Percentiles rank a stretch among this genome's conserved stretches.
phyloP scores from a whole-genome alignment of 2,113 vertebrate genomes.

The Epinephelus cyanopodus region DNA sequence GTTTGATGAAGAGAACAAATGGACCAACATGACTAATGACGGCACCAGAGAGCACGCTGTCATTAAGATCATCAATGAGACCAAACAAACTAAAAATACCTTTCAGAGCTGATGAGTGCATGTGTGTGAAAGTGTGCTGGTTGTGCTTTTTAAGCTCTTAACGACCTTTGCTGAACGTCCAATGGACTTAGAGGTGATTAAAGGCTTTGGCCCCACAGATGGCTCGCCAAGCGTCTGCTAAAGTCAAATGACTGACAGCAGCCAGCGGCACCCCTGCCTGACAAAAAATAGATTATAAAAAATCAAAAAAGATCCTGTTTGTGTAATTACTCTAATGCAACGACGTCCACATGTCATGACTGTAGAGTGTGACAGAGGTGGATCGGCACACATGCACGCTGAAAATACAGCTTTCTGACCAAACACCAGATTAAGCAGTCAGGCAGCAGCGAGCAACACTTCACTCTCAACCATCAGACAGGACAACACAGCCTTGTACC shows the following conservation, averaged over 20 bases:
- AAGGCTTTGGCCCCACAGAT: conserved; percentile 70
- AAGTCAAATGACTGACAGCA: conserved; percentile 49
- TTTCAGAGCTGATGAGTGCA: neutral
- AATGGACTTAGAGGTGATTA: conserved; percentile 75
- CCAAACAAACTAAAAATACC: conserved; percentile 1
- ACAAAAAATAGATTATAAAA: neutral
- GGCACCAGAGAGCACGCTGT: neutral
- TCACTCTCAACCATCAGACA: neutral
- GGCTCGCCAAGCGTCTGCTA: conserved; percentile 25
- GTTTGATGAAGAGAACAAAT: neutral
- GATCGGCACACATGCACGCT: neutral
- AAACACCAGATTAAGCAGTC: conserved; percentile 31
- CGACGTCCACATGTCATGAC: neutral
- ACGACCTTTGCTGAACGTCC: conserved; percentile 65
- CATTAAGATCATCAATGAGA: neutral
- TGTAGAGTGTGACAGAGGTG: neutral
- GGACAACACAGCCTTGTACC: neutral
- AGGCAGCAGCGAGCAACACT: neutral
- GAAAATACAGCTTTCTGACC: conserved; percentile 16
- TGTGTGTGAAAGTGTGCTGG: conserved; percentile 64
- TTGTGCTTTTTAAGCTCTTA: conserved; percentile 77
- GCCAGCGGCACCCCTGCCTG: neutral
- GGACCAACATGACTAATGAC: neutral
- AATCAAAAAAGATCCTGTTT: conserved; percentile 26
- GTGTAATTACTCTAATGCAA: conserved; percentile 58